Evolutionary conservation across 2,888 invertebrate species (phyloP), one percentile per base, ranked within the genome.

Genomic region (Syritta pipiens): DNA sequence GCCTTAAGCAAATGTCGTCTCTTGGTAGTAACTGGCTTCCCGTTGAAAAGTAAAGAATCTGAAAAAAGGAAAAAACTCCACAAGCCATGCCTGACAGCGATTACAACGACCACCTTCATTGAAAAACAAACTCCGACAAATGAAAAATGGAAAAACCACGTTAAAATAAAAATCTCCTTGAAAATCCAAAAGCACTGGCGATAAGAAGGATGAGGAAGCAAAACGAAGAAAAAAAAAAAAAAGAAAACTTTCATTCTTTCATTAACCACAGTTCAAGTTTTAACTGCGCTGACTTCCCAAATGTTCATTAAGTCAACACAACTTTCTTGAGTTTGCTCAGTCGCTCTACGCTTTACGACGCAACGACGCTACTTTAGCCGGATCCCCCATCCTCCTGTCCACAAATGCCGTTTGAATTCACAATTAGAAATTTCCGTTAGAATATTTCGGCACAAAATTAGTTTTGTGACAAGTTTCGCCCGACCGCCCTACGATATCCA

Each of bases 261-360:
- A 69, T 76, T 77, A 77, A 59, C 57, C 71, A 59, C 76, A 30
- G 44, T 60, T 71, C 59, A 59, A 67, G 60, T 65, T 62, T 60
- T 72, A 77, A 77, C 59, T 77, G 40, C 55, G 48, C 40, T 60
- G 59, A 65, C 71, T 69, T 40, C n/a, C 59, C 51, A 65, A 77
- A 65, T 71, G 71, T 71, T 72, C 65, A 71, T 72, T 77, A 77
- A 77, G 77, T 77, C 77, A 77, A 72, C 65, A 72, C 37, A 77
- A 77, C 69, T 72, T 72, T 60, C 17, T 5, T 28, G 40, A 65
- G 57, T 77, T 65, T 65, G 57, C 28, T 71, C 71, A 60, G 44
- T n/a, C n/a, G n/a, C n/a, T n/a, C n/a, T n/a, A n/a, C n/a, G n/a
- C n/a, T n/a, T n/a, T n/a, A n/a, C n/a, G n/a, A n/a, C n/a, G n/a